Conservation (phyloP, 2,797 vertebrate species). For the Sebastiscus albofasciatus region DNA sequence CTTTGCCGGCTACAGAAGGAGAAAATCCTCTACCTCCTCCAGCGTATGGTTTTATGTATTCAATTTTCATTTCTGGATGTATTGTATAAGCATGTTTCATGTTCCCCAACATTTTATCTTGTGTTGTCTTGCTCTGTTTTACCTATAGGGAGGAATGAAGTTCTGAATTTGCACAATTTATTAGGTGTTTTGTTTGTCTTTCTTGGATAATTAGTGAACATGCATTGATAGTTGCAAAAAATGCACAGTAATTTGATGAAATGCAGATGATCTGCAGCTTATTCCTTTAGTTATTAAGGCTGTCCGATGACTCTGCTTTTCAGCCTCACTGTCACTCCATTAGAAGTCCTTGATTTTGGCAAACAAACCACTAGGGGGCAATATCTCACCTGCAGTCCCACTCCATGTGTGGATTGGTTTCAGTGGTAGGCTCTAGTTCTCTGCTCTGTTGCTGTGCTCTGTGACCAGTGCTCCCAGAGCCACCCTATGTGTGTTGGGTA, state of each 20-base stretch:
- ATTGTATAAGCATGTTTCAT: slow-evolving; percentile 23
- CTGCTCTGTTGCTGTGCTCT: slow-evolving; percentile 25
- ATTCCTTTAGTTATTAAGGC: not conserved
- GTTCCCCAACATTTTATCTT: slow-evolving; percentile 16
- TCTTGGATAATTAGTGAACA: not conserved
- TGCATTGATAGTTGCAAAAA: not conserved
- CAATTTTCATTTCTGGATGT: slow-evolving; percentile 32
- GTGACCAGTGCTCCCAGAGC: slow-evolving; percentile 47
- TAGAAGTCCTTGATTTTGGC: slow-evolving; percentile 16
- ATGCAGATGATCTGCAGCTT: not conserved
- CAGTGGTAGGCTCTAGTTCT: slow-evolving; percentile 32
- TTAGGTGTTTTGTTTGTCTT: not conserved
- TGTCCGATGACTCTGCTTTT: not conserved
- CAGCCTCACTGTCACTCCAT: not conserved
- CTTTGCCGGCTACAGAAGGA: slow-evolving; percentile 29
- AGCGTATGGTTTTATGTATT: slow-evolving; percentile 38
- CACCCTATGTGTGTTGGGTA: slow-evolving; percentile 46
- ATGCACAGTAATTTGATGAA: not conserved
- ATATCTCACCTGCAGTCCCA: slow-evolving; percentile 61
- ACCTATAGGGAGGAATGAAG: not conserved
- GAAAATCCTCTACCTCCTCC: slow-evolving; percentile 39
- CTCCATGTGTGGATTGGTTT: slow-evolving; percentile 27
- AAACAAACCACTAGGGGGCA: slow-evolving; percentile 78
- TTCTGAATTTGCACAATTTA: not conserved
- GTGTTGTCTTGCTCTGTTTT: slow-evolving; percentile 3